phyloP scores from a whole-genome alignment of 2,113 vertebrate genomes.

The Atherinomorus stipes region DNA sequence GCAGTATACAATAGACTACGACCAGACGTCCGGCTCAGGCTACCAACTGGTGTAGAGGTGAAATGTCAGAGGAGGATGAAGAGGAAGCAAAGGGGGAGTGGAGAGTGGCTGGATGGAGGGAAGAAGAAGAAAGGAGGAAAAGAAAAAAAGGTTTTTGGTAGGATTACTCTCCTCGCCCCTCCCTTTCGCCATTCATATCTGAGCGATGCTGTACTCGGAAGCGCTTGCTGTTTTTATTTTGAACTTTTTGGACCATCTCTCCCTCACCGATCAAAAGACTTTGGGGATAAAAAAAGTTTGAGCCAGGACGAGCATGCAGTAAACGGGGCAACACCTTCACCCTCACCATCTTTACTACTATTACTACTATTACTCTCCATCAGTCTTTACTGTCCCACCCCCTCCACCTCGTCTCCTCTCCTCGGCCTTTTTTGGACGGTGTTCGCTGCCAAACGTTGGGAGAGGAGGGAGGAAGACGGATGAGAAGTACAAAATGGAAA shows the following conservation, averaged over 20 bases:
- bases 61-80: conserved; percentile 2
- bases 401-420: conserved; percentile 65
- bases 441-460: conserved; percentile 84
- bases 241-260: conserved; percentile 79
- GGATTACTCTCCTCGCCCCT: background rate
- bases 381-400: conserved; percentile 52
- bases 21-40: conserved; percentile 96
- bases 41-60: conserved; percentile 95
- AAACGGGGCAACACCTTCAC: conserved; percentile 76
- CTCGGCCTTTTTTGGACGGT: conserved; percentile 84
- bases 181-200: conserved; percentile 58
- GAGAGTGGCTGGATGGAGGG: conserved; percentile 1
- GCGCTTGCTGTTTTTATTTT: conserved; percentile 80
- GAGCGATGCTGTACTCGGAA: conserved; percentile 80
- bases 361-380: conserved; percentile 42
- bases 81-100: background rate
- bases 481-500: conserved; percentile 67
- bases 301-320: conserved; percentile 92
- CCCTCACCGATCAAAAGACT: conserved; percentile 81
- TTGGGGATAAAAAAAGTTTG: conserved; percentile 51
- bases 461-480: conserved; percentile 73
- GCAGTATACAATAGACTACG: conserved; percentile 98
- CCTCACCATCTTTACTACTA: conserved; percentile 43
- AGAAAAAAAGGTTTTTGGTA: conserved; percentile 28
- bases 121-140: too few species aligned